These are phyloP conservation scores for Corythaeola cristata DNA, from an alignment of 2,113 vertebrate species.

Conservation along the genomic window DNA sequence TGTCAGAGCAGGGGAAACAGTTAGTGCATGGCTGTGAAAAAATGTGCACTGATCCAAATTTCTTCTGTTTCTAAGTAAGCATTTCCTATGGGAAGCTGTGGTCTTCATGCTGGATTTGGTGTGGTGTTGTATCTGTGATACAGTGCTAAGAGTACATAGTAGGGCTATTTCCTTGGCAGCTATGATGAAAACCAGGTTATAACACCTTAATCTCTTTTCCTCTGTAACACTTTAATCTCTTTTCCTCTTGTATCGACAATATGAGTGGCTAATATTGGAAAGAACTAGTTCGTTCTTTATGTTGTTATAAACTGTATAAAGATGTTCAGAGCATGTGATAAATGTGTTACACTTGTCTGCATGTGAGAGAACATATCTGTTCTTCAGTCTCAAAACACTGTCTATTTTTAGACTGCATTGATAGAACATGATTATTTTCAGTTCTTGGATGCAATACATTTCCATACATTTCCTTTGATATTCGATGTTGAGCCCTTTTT, in stretches of 20 bases:
- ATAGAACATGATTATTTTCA: not conserved
- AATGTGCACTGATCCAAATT: not conserved
- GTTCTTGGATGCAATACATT: not conserved
- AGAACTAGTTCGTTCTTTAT: not conserved
- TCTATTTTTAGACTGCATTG: not conserved
- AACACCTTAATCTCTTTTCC: not conserved
- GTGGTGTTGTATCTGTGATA: not conserved
- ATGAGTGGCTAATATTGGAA: not conserved
- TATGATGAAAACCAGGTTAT: not conserved
- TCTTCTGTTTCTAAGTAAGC: not conserved
- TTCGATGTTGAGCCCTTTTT: not conserved
- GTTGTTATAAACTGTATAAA: not conserved
- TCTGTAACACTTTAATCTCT: not conserved
- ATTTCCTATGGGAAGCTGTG: not conserved
- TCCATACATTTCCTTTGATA: not conserved
- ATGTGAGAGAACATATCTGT: not conserved
- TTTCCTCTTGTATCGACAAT: not conserved
- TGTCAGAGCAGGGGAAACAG: not conserved
- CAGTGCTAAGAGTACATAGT: not conserved
- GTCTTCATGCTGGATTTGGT: not conserved
- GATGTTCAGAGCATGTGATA: not conserved
- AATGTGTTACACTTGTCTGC: not conserved
- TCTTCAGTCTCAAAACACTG: not conserved
- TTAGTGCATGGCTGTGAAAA: not conserved
- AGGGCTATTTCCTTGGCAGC: not conserved